A percentile compares a stretch with the other conserved stretches of the same genome.
Conservation (phyloP, 2,797 vertebrate genomes). For the Orientallactaga sibirica region DNA sequence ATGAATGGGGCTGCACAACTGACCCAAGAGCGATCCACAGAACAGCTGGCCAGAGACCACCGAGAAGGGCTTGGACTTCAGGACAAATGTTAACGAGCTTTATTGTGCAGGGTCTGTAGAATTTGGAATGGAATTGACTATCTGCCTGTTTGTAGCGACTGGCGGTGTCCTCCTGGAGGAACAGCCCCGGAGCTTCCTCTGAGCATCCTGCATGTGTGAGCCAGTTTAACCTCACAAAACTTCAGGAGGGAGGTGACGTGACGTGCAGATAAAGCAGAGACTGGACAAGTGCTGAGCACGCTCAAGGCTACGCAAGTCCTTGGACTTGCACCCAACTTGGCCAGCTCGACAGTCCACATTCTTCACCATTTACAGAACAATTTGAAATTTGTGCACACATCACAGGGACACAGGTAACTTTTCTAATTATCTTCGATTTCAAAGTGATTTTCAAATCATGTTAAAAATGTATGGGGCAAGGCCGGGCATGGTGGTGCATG, state of each 20-base stretch:
- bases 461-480: too few relatives aligned
- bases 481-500: too few relatives aligned
- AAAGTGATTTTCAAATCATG: background rate
- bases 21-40: background rate
- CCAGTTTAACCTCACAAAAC: too few relatives aligned
- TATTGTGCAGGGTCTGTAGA: background rate
- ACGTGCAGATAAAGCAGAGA: background rate
- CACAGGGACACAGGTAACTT: background rate
- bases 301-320: background rate
- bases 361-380: background rate
- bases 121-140: too few relatives aligned
- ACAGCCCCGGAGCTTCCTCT: background rate
- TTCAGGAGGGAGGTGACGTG: fast-evolving
- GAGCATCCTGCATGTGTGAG: fast-evolving
- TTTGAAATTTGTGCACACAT: background rate
- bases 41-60: background rate
- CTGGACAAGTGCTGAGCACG: fast-evolving
- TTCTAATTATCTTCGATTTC: background rate
- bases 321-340: too few relatives aligned
- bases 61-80: background rate
- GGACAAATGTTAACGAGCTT: too few relatives aligned
- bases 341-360: background rate
- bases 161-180: fast-evolving
- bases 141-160: background rate
- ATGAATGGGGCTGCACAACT: fast-evolving